Evolutionary conservation across 2,113 vertebrate genomes (phyloP).

Genomic region (Bujurquina vittata): DNA sequence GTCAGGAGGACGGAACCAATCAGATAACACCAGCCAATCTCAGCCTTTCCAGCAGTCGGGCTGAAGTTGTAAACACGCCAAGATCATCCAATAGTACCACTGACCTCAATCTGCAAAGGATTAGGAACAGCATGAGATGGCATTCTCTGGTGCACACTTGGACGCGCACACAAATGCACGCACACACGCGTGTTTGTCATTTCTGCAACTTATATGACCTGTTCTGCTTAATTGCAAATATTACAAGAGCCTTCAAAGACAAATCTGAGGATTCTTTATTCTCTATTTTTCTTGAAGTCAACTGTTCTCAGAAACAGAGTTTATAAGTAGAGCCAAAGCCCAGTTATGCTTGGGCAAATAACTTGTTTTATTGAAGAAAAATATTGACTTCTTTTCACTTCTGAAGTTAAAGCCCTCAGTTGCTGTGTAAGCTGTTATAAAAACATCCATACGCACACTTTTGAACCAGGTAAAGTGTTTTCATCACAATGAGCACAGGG

Average conservation of each 20-base stretch:
- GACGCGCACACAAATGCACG: background rate
- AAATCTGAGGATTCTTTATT: background rate
- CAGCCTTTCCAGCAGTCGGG: conserved; percentile 32
- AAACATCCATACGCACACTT: background rate
- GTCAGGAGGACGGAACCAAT: conserved; percentile 27
- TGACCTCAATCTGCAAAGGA: conserved; percentile 75
- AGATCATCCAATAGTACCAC: conserved; percentile 48
- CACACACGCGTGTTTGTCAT: background rate
- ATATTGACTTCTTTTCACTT: conserved; percentile 8
- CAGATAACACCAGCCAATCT: conserved; percentile 28
- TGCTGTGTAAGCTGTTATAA: background rate
- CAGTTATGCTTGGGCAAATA: background rate
- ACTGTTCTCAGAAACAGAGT: background rate
- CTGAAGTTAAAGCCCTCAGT: background rate
- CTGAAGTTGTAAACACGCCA: conserved; percentile 54
- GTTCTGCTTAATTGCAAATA: background rate
- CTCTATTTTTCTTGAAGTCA: background rate
- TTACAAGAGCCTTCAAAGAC: background rate
- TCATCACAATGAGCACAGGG: background rate
- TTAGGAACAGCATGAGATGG: conserved; percentile 59
- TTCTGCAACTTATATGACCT: conserved; percentile 7
- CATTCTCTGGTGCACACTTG: conserved; percentile 14
- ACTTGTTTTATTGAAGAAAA: conserved; percentile 5
- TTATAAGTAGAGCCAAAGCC: background rate
- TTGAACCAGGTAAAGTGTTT: background rate